Evolutionary conservation across 2,888 invertebrate genomes (phyloP).

Genomic region (Sipunculus nudus): DNA sequence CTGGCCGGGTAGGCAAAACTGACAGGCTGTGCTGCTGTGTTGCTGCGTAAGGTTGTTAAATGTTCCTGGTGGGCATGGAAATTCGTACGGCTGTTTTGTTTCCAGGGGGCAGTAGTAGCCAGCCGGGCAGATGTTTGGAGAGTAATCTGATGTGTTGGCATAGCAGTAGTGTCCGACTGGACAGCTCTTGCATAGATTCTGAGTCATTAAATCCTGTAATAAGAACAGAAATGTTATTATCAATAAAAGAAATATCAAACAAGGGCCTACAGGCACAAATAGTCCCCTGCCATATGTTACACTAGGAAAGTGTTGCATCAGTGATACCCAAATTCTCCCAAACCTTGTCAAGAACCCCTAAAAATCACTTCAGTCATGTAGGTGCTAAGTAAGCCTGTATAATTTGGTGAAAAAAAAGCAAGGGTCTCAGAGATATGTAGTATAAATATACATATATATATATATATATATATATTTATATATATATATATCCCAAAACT

Average conservation of each 20-base stretch:
- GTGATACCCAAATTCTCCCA: no score
- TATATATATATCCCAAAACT: no score
- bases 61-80: conserved; percentile 55
- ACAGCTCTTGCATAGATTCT: conserved; percentile 52
- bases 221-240: conserved; percentile 1
- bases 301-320: no score
- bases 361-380: no score
- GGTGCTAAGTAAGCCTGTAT: no score
- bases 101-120: conserved; percentile 56
- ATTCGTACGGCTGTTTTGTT: conserved; percentile 49
- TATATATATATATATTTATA: no score
- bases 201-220: not conserved
- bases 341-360: no score
- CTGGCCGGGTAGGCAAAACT: conserved; percentile 56
- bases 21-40: conserved; percentile 41
- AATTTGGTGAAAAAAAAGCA: no score
- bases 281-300: not conserved
- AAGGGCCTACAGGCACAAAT: no score
- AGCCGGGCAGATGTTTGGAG: conserved; percentile 51
- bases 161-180: conserved; percentile 59
- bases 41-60: conserved; percentile 49
- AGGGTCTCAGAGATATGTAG: no score
- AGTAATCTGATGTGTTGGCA: conserved; percentile 57
- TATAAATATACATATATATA: no score
- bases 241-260: not conserved